Base-by-base conservation (phyloP, 2,797 vertebrate genomes). In the Anguilla obscura region DNA sequence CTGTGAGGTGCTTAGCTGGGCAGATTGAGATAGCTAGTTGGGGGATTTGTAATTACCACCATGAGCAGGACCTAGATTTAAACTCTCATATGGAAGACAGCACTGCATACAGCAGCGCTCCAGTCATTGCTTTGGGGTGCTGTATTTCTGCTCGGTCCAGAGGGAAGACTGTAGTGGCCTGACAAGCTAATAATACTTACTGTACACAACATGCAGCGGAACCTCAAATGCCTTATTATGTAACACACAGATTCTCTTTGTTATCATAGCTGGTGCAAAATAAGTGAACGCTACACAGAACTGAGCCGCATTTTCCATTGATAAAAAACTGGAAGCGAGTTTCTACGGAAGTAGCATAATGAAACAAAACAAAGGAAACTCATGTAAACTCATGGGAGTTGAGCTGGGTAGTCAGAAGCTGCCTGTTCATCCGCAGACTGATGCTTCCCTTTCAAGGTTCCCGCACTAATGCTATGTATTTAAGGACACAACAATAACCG, bases 191-290 rank as follows among this genome's bases (percentile, higher is more conserved):
- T 24, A 66, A n/a, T 66, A 66, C 21, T 66, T 66, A 66, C 4
- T n/a, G 12, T 66, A 66, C 21, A n/a, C 56, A n/a, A n/a, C 3
- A n/a, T 66, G 21, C 60, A 66, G 21, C 12, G n/a, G 21, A n/a
- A 66, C n/a, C n/a, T 66, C 60, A 66, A 66, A 66, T 66, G 60
- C 60, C 60, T 66, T 66, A 66, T 66, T 66, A 66, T n/a, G 12
- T 4, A 54, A 54, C 10, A 54, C 52, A 54, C 52, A 14, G 60
- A 63, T 63, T 63, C 9, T 63, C 60, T 7, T 63, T 63, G 52
- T 24, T 63, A n/a, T 63, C 24, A 63, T n/a, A 5, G 7, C 60
- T 24, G 60, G 60, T 63, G 60, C 60, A 63, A 63, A 63, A 54
- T 6, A 21, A 24, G 60, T n/a, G 60, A 63, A 63, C 7, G 24